These are phyloP conservation scores for Cepaea nemoralis DNA, from an alignment of 1,140 invertebrate genomes.

Conservation along the genomic window DNA sequence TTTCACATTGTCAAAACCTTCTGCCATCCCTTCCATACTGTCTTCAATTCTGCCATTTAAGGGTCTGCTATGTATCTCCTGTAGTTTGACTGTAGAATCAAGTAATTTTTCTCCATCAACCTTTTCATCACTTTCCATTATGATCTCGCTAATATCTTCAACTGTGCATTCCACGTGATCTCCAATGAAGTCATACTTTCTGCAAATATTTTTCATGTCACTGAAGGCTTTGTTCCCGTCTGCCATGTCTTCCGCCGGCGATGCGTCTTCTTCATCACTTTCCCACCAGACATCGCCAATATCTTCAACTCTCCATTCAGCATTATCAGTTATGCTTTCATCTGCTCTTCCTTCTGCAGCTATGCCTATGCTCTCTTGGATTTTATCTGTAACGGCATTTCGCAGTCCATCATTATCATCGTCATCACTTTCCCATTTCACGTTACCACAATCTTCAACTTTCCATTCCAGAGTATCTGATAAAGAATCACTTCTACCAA, in stretches of 20 bases:
- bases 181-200: too few species aligned
- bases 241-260: neutral
- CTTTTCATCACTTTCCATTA: too few species aligned
- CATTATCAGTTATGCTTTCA: neutral
- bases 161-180: too few species aligned
- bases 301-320: neutral
- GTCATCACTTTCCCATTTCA: neutral
- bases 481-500: neutral
- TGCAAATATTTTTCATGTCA: neutral
- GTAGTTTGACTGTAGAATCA: too few species aligned
- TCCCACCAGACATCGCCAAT: conserved; percentile 17
- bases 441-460: neutral
- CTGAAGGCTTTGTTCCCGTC: neutral
- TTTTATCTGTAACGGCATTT: too few species aligned
- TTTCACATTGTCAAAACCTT: too few species aligned
- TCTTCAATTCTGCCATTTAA: too few species aligned
- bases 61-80: too few species aligned
- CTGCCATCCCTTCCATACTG: too few species aligned
- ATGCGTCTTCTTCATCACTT: conserved; percentile 4
- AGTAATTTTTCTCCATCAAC: too few species aligned
- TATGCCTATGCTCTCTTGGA: neutral
- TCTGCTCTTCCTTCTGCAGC: neutral
- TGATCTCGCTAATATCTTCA: neutral
- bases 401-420: conserved; percentile 10
- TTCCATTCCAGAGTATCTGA: neutral